Conservation (phyloP, 2,888 invertebrate genomes). For the Exephanes ischioxanthus region DNA sequence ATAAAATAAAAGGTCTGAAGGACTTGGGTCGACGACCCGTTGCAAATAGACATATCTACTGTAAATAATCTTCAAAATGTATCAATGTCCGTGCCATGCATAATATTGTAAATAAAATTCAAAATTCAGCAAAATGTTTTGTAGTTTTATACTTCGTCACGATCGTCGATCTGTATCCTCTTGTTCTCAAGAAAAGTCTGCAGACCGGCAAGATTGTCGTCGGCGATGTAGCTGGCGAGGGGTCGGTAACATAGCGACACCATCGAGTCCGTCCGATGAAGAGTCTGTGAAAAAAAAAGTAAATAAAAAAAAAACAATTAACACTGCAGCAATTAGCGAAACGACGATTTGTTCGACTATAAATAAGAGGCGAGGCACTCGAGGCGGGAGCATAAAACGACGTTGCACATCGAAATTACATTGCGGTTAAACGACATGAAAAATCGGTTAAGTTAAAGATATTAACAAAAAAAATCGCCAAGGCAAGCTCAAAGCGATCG, state of each 20-base stretch:
- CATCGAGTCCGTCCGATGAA: conserved; percentile 96
- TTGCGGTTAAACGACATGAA: conserved; percentile 42
- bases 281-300: conserved; percentile 87
- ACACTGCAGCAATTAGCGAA: conserved; percentile 6
- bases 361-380: not conserved
- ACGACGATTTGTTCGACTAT: not conserved
- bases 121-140: not conserved
- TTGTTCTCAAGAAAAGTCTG: conserved; percentile 94
- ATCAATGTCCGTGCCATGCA: too few species aligned
- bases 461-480: conserved; percentile 39
- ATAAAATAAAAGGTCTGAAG: not conserved
- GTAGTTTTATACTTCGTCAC: conserved; percentile 90
- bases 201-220: conserved; percentile 92
- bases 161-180: conserved; percentile 93
- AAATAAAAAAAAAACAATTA: conserved; percentile 68
- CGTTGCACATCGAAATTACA: conserved; percentile 50
- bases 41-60: not conserved
- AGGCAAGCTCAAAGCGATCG: conserved; percentile 53
- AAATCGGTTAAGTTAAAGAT: conserved; percentile 28
- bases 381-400: conserved; percentile 25
- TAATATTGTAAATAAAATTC: too few species aligned
- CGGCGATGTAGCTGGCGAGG: conserved; percentile 92
- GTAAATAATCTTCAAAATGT: too few species aligned
- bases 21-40: too few species aligned
- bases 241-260: conserved; percentile 95